Conservation (phyloP, 2,113 vertebrate genomes). For the Eubucco bourcierii region DNA sequence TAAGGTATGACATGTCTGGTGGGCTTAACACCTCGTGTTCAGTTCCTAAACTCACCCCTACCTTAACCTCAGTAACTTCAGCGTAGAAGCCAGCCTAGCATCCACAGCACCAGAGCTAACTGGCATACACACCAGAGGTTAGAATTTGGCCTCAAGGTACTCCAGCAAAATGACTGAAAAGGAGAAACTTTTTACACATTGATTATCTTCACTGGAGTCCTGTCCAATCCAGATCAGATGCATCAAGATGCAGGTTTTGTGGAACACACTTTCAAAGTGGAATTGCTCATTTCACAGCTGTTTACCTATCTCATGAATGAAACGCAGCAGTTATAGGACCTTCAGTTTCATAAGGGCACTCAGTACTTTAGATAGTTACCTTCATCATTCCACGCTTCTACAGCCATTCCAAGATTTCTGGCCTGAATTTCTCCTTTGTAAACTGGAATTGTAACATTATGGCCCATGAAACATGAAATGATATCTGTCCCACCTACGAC, state of each 20-base stretch:
- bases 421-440: constrained; percentile 95
- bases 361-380: constrained; percentile 68
- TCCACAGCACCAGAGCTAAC: background rate
- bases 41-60: background rate
- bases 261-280: background rate
- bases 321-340: background rate
- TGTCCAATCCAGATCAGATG: background rate
- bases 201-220: background rate
- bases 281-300: background rate
- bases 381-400: constrained; percentile 89
- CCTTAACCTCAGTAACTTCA: background rate
- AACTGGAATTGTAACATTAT: constrained; percentile 89
- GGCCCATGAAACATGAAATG: constrained; percentile 95
- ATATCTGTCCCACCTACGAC: constrained; percentile 94
- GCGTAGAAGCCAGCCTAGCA: background rate
- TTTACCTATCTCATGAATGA: background rate
- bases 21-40: background rate
- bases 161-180: background rate
- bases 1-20: background rate
- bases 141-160: background rate
- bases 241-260: background rate
- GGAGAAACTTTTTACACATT: background rate
- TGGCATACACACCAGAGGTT: background rate
- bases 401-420: constrained; percentile 92
- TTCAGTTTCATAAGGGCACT: background rate